Conservation (phyloP, 2,888 invertebrate genomes). For the Drosophila percnosoma region DNA sequence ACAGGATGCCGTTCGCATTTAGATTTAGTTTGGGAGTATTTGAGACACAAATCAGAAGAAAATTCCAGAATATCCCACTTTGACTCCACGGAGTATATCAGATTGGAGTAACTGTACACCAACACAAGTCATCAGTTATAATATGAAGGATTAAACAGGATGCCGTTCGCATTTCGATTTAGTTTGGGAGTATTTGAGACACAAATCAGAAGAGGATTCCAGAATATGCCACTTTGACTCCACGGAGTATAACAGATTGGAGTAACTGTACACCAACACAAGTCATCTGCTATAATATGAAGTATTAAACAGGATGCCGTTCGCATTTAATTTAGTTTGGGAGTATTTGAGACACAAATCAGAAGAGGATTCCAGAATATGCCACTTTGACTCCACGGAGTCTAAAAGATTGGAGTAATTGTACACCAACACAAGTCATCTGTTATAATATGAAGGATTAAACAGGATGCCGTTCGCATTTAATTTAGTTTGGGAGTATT, state of each 20-base stretch:
- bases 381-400: slow-evolving; percentile 48
- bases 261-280: no score
- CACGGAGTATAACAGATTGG: rapidly evolving
- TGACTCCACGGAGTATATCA: slow-evolving; percentile 28
- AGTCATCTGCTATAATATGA: no score
- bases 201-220: no score
- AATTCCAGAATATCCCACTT: slow-evolving; percentile 40
- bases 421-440: no score
- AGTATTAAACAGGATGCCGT: slow-evolving; percentile 15
- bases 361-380: slow-evolving; percentile 6
- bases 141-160: no score
- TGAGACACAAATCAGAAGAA: slow-evolving; percentile 37
- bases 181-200: no score
- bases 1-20: slow-evolving; percentile 47
- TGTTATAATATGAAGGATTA: no score
- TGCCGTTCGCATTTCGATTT: no score
- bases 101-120: no score
- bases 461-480: slow-evolving; percentile 32
- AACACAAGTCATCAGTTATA: no score
- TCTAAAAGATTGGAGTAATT: no score
- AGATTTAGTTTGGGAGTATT: slow-evolving; percentile 41
- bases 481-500: slow-evolving; percentile 49
- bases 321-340: slow-evolving; percentile 33
- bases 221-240: no score
- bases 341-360: slow-evolving; percentile 66